Percentiles rank a stretch among this genome's conserved stretches.
Evolutionary conservation across 2,113 vertebrate species (phyloP).

Genomic region (Lepus timidus): DNA sequence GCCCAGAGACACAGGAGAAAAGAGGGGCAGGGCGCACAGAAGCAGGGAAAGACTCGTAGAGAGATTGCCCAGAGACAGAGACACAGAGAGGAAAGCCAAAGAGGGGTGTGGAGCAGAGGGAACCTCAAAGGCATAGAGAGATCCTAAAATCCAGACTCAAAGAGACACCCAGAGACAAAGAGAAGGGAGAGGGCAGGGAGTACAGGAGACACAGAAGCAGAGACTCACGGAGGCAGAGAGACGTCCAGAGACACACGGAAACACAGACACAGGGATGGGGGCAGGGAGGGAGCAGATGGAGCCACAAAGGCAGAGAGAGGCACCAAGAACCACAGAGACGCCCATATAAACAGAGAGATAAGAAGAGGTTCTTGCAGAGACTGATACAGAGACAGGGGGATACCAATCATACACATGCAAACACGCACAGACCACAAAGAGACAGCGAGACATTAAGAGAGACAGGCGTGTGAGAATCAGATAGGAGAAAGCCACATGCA

Average conservation of each 20-base stretch:
- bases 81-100: conserved; percentile 80
- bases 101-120: conserved; percentile 82
- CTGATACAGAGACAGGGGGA: conserved; percentile 4
- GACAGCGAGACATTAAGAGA: conserved; percentile 26
- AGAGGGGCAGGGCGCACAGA: conserved; percentile 35
- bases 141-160: conserved; percentile 81
- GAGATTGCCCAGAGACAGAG: conserved; percentile 63
- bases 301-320: conserved; percentile 80
- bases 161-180: conserved; percentile 81
- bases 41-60: conserved; percentile 14
- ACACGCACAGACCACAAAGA: neutral
- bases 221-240: conserved; percentile 85
- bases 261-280: conserved; percentile 65
- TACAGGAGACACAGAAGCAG: conserved; percentile 81
- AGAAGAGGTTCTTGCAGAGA: neutral
- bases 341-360: conserved; percentile 61
- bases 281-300: conserved; percentile 80
- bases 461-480: neutral
- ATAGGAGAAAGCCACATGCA: neutral
- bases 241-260: conserved; percentile 79
- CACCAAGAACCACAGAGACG: conserved; percentile 81
- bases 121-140: conserved; percentile 81
- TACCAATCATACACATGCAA: neutral
- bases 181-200: neutral
- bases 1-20: no score